A percentile compares a stretch with the other conserved stretches of the same genome.
These are phyloP conservation scores for Dendrocincla tyrannina DNA, from an alignment of 2,797 vertebrate genomes.

Conservation along the genomic window DNA sequence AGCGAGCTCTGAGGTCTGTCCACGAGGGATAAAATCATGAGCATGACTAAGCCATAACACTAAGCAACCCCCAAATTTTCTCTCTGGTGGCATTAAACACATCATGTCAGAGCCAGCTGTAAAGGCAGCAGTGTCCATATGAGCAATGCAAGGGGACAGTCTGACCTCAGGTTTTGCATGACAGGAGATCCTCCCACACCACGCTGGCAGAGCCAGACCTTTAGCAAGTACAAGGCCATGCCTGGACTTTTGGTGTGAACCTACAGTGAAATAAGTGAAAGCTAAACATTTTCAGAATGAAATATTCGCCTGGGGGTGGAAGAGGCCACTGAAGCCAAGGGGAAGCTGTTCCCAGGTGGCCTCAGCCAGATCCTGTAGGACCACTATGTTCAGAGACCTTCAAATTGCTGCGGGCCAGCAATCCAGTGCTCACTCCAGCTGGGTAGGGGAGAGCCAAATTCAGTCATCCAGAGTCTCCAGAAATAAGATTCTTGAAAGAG, in stretches of 20 bases:
- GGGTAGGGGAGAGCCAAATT: not conserved
- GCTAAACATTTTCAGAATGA: not conserved
- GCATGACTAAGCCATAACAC: not conserved
- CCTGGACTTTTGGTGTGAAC: not conserved
- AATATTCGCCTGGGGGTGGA: not conserved
- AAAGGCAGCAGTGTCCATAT: not conserved
- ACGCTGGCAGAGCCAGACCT: not conserved
- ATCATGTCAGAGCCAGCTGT: not conserved
- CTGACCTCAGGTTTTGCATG: not conserved
- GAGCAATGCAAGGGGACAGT: not conserved
- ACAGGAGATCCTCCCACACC: not conserved
- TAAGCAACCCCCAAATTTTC: not conserved
- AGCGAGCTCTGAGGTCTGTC: not conserved
- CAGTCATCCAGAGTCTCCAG: not conserved
- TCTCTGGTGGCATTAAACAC: not conserved
- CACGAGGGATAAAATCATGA: not conserved
- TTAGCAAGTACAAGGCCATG: not conserved
- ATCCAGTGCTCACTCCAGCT: not conserved
- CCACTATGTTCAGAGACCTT: not conserved
- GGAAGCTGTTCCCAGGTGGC: not conserved
- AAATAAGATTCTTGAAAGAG: not conserved
- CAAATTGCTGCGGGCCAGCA: not conserved
- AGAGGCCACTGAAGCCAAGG: not conserved
- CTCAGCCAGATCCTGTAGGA: not conserved
- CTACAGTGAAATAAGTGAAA: not conserved